phyloP scores from a whole-genome alignment of 92 coral and sea anemone genomes.

The Paramuricea clavata region DNA sequence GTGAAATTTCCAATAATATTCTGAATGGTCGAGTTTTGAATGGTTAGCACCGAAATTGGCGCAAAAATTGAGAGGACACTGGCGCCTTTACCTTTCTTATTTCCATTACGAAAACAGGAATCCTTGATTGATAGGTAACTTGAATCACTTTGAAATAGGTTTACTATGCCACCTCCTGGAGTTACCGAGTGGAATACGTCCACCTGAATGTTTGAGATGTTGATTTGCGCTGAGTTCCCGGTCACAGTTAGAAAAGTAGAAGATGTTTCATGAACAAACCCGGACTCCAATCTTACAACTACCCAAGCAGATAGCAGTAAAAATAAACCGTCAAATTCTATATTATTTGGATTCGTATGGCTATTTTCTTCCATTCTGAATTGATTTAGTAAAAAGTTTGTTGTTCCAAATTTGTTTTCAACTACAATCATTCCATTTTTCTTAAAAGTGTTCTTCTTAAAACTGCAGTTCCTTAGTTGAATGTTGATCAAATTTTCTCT shows the following conservation, averaged over 20 bases:
- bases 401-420: conserved; percentile 13
- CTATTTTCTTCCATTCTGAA: conserved; percentile 15
- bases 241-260: background rate
- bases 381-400: background rate
- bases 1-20: background rate
- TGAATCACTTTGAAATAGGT: background rate
- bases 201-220: background rate
- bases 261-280: background rate
- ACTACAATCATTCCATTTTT: conserved; percentile 16
- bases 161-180: conserved; percentile 16
- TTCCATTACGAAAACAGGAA: conserved; percentile 12
- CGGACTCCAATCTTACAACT: background rate
- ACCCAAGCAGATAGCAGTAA: no score
- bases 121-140: conserved; percentile 5
- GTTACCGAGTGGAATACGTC: background rate
- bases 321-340: background rate
- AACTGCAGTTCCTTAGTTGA: conserved; percentile 29
- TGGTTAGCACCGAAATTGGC: background rate
- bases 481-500: background rate
- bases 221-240: background rate
- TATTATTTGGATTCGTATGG: background rate
- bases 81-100: background rate
- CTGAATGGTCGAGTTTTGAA: conserved; percentile 7
- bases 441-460: conserved; percentile 15
- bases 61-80: conserved; percentile 28